Evolutionary conservation across 2,888 invertebrate species (phyloP).

Genomic region (Seira musarum): DNA sequence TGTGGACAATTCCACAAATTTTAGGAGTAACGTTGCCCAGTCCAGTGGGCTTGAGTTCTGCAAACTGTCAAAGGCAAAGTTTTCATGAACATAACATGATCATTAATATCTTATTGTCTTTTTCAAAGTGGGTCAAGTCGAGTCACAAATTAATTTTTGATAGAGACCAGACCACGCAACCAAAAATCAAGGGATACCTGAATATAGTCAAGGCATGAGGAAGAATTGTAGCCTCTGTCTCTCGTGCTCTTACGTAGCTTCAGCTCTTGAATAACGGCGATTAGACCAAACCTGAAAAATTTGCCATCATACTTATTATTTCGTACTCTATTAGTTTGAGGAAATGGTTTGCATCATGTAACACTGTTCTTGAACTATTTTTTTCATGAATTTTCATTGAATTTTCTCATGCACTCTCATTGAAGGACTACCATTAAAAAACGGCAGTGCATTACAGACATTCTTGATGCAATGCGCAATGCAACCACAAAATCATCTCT

Average conservation of each 20-base stretch:
- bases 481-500: too few relatives aligned
- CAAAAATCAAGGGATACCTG: slow-evolving; percentile 55
- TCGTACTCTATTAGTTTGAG: slow-evolving; percentile 16
- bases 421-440: slow-evolving; percentile 10
- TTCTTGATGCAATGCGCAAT: too few relatives aligned
- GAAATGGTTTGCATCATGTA: slow-evolving; percentile 25
- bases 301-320: background rate
- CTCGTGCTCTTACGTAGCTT: slow-evolving; percentile 55
- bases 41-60: slow-evolving; percentile 31
- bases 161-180: too few relatives aligned
- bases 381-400: too few relatives aligned
- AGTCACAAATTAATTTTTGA: slow-evolving; percentile 24
- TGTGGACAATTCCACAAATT: slow-evolving; percentile 57
- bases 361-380: slow-evolving; percentile 28
- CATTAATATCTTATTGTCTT: background rate
- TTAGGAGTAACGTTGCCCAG: slow-evolving; percentile 48
- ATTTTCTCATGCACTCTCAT: slow-evolving; percentile 17
- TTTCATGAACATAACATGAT: background rate
- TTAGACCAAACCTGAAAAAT: slow-evolving; percentile 55
- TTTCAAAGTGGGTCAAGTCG: background rate
- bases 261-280: slow-evolving; percentile 63
- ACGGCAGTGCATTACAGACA: too few relatives aligned
- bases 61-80: slow-evolving; percentile 40
- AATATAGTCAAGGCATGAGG: slow-evolving; percentile 61
- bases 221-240: slow-evolving; percentile 49